Evolutionary conservation across 1,140 invertebrate genomes (phyloP).

Genomic region (Thaumetopoea pityocampa): DNA sequence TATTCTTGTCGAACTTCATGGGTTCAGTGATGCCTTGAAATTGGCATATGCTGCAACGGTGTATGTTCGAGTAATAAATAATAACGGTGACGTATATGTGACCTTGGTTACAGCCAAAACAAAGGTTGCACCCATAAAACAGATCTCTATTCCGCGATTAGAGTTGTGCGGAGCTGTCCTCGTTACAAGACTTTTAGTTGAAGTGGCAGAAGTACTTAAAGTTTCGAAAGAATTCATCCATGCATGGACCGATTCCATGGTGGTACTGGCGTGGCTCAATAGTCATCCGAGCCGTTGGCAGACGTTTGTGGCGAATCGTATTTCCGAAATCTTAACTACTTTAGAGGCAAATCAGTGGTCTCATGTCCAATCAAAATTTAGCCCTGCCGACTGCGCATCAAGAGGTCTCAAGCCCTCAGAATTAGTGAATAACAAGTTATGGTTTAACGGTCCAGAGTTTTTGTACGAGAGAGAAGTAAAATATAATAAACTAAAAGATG

Average conservation of each 20-base stretch:
- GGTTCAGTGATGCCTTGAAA: constrained; percentile 38
- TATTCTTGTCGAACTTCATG: constrained; percentile 27
- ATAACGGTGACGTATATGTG: constrained; percentile 7
- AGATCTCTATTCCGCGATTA: neutral
- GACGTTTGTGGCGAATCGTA: constrained; percentile 6
- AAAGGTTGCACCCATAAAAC: constrained; percentile 1
- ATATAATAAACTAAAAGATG: neutral
- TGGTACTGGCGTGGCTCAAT: constrained; percentile 4
- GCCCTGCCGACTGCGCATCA: constrained; percentile 3
- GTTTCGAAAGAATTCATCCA: too few relatives aligned
- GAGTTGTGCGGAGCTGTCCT: constrained; percentile 3
- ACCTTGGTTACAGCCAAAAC: neutral
- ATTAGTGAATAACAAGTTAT: neutral
- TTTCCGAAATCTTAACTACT: neutral
- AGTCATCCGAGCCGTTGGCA: constrained; percentile 3
- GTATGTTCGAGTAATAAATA: constrained; percentile 29
- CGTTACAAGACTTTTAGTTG: neutral
- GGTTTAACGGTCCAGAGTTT: constrained; percentile 2
- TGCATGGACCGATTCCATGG: constrained; percentile 7
- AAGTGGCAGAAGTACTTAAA: neutral
- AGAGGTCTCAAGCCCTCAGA: neutral
- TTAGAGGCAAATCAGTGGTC: constrained; percentile 3
- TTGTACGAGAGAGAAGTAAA: neutral
- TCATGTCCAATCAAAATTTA: neutral
- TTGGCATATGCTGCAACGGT: constrained; percentile 33